Conservation (phyloP, 2,797 vertebrate genomes). For the Micromesistius poutassou region DNA sequence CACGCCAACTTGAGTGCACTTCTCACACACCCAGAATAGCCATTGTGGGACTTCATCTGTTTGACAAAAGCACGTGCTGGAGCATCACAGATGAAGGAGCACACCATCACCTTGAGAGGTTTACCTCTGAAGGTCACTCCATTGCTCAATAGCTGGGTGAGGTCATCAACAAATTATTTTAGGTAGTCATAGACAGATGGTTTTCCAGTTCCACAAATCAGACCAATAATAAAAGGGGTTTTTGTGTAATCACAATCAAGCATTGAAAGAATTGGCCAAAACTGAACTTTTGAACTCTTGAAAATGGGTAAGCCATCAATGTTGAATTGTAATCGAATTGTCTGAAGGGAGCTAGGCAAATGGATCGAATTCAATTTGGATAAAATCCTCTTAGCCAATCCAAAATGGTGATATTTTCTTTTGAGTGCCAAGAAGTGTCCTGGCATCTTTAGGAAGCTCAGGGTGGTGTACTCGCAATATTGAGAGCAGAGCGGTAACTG, state of each 20-base stretch:
- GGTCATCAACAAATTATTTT: not conserved
- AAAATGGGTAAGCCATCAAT: not conserved
- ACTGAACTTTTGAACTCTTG: not conserved
- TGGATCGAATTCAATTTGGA: not conserved
- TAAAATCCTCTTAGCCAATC: not conserved
- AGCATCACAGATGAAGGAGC: conserved; percentile 5
- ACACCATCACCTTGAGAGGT: not conserved
- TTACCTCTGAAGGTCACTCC: not conserved
- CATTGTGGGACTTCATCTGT: conserved; percentile 5
- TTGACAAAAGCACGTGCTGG: conserved; percentile 10
- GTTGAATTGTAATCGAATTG: not conserved
- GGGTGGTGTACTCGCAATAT: not conserved
- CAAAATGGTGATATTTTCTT: not conserved
- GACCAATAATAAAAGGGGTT: not conserved
- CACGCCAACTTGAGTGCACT: conserved; percentile 19
- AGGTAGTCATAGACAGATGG: not conserved
- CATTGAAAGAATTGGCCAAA: not conserved
- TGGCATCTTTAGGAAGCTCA: not conserved
- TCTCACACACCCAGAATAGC: conserved; percentile 20
- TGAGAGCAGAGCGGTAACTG: not conserved
- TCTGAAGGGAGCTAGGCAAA: not conserved
- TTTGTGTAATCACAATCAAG: conserved; percentile 2
- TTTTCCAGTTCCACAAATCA: not conserved
- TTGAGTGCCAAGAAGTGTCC: not conserved
- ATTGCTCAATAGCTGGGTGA: not conserved